Conservation (phyloP, 2,888 invertebrate genomes). For the Schizotus pectinicornis region DNA sequence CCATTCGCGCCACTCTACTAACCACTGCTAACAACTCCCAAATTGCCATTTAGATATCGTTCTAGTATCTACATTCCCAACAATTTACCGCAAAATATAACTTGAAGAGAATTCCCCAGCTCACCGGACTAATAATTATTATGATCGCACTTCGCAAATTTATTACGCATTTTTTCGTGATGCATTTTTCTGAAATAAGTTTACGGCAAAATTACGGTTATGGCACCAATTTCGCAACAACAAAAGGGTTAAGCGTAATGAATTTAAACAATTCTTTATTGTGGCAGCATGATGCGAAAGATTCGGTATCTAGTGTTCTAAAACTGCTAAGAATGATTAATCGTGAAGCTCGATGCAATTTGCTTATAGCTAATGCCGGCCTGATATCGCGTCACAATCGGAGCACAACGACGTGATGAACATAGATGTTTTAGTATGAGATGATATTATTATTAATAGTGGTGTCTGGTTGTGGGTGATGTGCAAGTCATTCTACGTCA, state of each 20-base stretch:
- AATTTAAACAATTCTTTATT: too few species aligned
- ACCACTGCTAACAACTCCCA: slow-evolving; percentile 58
- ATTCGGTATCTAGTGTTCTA: too few species aligned
- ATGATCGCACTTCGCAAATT: too few species aligned
- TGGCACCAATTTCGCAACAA: too few species aligned
- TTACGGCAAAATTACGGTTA: too few species aligned
- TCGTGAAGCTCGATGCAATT: slow-evolving; percentile 40
- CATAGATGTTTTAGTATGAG: slow-evolving; percentile 55
- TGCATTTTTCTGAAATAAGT: too few species aligned
- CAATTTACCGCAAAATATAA: slow-evolving; percentile 9
- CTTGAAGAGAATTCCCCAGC: too few species aligned
- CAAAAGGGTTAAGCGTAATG: too few species aligned
- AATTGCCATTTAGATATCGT: slow-evolving; percentile 56
- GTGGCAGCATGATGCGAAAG: too few species aligned
- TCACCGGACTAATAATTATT: too few species aligned
- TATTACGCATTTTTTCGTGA: too few species aligned
- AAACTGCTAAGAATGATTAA: slow-evolving; percentile 37
- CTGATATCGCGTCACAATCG: slow-evolving; percentile 47
- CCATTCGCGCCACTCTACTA: slow-evolving; percentile 55
- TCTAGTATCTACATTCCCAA: slow-evolving; percentile 37
- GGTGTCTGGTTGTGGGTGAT: slow-evolving; percentile 56
- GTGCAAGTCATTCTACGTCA: slow-evolving; percentile 59
- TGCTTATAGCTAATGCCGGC: slow-evolving; percentile 37
- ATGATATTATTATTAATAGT: slow-evolving; percentile 60
- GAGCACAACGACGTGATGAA: slow-evolving; percentile 51